Base-by-base conservation (phyloP, 2,888 invertebrate species). In the Esperia sulphurella region DNA sequence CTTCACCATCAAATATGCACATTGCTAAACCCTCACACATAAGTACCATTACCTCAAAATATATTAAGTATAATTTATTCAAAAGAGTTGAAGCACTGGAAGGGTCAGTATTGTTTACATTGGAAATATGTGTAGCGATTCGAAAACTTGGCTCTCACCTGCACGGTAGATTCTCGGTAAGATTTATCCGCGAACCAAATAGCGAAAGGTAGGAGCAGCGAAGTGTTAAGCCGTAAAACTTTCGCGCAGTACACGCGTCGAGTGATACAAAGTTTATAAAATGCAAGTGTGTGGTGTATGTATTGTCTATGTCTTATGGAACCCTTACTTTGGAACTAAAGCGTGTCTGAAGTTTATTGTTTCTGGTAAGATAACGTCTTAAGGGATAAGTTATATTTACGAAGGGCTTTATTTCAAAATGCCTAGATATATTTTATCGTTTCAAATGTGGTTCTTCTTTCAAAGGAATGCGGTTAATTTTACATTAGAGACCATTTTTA, bases 51-150 rank as follows among this genome's bases (percentile, higher is more conserved):
- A 2, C 31, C 9, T 31, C 31, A 8, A 8, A 31, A 31, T n/a
- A n/a, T n/a, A n/a, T 10, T 10, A 31, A 2, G 9, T 8, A 40
- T 40, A 4, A 14, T 28, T 43, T 43, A 43, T 43, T 43, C 13
- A 44, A 10, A 33, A 14, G 12, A 33, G 33, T 43, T 31, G 12
- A 29, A 10, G 13, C 9, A 10, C 3, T 14, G 10, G 43, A 14
- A 10, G 14, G 14, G 31, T 33, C 14, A n/a, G 14, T 60, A 54
- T 59, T 63, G 61, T 65, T 54, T 60, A 57, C 61, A 50, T 54
- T 54, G 61, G 58, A 64, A 65, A 62, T 61, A 61, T 61, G 63
- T 58, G 55, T 49, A 58, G 52, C 58, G 68, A 69, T 56, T 61
- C 58, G 55, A 56, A 64, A 65, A 59, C 45, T 47, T 52, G 31